Conservation (phyloP, 2,113 vertebrate genomes). For the Lophura nycthemera region DNA sequence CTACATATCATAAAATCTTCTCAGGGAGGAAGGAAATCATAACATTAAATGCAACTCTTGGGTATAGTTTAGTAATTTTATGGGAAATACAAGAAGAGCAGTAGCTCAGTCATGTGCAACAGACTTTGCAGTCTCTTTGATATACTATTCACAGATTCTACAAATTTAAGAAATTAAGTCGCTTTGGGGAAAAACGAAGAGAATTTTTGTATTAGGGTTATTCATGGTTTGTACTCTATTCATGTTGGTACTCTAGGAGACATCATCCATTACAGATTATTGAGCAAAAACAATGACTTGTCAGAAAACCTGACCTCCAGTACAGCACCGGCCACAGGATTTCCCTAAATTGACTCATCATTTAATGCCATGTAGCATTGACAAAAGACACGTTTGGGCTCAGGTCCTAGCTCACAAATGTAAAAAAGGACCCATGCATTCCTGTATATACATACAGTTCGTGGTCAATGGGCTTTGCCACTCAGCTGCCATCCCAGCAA, state of each 20-base stretch:
- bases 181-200: neutral
- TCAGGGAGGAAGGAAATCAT: neutral
- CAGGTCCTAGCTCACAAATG: neutral
- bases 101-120: neutral
- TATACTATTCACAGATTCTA: neutral
- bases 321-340: accelerated
- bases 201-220: neutral
- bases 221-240: neutral
- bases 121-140: neutral
- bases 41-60: neutral
- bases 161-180: neutral
- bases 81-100: neutral
- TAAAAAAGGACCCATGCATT: neutral
- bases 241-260: neutral
- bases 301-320: neutral
- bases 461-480: neutral
- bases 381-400: neutral
- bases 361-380: neutral
- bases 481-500: neutral
- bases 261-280: neutral
- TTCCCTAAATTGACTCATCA: neutral
- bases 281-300: neutral
- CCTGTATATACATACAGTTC: accelerated
- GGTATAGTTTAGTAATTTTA: neutral
- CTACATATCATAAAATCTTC: constrained; percentile 12